A percentile compares a stretch with the other conserved stretches of the same genome.
These are phyloP conservation scores for Brachylomia viminalis DNA, from an alignment of 2,888 invertebrate species.

Conservation along the genomic window DNA sequence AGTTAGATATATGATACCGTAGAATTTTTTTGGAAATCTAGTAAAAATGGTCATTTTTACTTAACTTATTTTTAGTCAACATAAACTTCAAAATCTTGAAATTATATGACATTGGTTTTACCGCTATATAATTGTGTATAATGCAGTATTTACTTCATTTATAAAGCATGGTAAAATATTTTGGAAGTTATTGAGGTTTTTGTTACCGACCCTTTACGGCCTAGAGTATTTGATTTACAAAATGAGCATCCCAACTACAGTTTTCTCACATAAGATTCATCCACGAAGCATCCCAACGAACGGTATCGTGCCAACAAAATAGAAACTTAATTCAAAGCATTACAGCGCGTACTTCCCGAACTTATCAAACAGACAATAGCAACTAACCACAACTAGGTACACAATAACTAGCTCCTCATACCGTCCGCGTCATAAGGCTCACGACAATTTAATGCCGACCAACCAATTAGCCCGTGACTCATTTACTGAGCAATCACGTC, in stretches of 20 bases:
- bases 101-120: too few species aligned
- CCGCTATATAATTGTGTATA: too few species aligned
- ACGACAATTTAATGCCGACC: slow-evolving; percentile 54
- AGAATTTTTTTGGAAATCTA: too few species aligned
- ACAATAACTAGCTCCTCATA: slow-evolving; percentile 53
- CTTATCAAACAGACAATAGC: slow-evolving; percentile 41
- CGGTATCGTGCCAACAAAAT: neutral
- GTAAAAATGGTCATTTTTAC: too few species aligned
- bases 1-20: too few species aligned
- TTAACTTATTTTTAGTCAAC: too few species aligned
- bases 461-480: slow-evolving; percentile 63
- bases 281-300: neutral
- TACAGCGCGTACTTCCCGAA: slow-evolving; percentile 14
- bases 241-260: neutral
- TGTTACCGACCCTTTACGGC: too few species aligned
- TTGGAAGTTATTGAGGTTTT: too few species aligned
- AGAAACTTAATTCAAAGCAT: slow-evolving; percentile 3
- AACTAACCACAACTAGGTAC: slow-evolving; percentile 32
- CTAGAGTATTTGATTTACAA: neutral
- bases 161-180: too few species aligned
- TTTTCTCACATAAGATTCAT: too few species aligned
- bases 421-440: slow-evolving; percentile 32
- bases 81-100: too few species aligned
- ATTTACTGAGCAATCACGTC: slow-evolving; percentile 62
- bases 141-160: too few species aligned